phyloP scores from a whole-genome alignment of 1,140 invertebrate genomes.

The Acromyrmex heyeri region DNA sequence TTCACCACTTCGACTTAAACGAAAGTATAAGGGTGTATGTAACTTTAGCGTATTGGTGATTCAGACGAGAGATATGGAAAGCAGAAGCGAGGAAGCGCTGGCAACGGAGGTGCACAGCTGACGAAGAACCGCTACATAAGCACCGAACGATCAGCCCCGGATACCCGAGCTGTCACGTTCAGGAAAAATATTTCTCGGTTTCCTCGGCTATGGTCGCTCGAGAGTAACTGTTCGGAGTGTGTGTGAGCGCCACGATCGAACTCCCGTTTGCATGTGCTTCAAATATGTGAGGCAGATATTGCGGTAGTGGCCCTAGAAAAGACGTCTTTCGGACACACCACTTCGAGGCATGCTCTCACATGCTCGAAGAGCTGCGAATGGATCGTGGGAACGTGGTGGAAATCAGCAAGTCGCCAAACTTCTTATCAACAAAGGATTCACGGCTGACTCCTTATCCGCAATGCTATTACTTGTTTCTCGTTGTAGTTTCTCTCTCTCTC shows the following conservation, averaged over 20 bases:
- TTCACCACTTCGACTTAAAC: slow-evolving; percentile 17
- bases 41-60: slow-evolving; percentile 53
- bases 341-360: background rate
- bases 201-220: slow-evolving; percentile 43
- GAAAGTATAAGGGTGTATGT: slow-evolving; percentile 21
- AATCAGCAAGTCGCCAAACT: slow-evolving; percentile 53
- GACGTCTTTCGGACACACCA: background rate
- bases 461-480: slow-evolving; percentile 43
- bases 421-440: slow-evolving; percentile 39
- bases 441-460: slow-evolving; percentile 10
- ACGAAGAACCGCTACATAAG: slow-evolving; percentile 56
- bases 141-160: slow-evolving; percentile 51
- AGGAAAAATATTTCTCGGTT: slow-evolving; percentile 63
- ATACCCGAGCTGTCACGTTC: slow-evolving; percentile 58
- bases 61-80: slow-evolving; percentile 52
- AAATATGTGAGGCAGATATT: slow-evolving; percentile 1
- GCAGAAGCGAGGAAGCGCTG: slow-evolving; percentile 33
- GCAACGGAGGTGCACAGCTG: slow-evolving; percentile 39
- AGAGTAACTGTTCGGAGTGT: slow-evolving; percentile 15
- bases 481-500: slow-evolving; percentile 22
- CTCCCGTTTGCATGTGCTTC: slow-evolving; percentile 26
- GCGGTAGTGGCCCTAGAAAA: background rate
- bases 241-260: slow-evolving; percentile 15
- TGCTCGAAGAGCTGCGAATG: background rate
- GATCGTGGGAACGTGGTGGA: background rate